These are phyloP conservation scores for Dendrocincla tyrannina DNA, from an alignment of 2,797 vertebrate genomes.

Conservation along the genomic window DNA sequence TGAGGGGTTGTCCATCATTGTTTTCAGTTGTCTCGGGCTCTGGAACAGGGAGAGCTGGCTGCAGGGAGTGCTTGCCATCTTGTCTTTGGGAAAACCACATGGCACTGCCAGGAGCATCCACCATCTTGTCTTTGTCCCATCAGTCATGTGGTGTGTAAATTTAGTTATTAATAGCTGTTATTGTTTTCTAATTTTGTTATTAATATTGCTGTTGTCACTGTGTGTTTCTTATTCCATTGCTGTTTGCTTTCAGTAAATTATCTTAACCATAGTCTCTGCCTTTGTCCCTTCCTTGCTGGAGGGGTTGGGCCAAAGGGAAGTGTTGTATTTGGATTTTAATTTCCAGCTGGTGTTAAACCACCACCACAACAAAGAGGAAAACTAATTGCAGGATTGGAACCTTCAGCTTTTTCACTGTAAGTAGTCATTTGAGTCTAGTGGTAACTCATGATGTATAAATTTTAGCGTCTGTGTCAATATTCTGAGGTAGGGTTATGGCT, in stretches of 20 bases:
- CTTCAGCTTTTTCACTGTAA: background rate
- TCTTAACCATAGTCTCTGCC: background rate
- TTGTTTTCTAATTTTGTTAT: background rate
- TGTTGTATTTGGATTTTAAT: background rate
- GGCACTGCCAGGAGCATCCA: background rate
- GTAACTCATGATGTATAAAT: background rate
- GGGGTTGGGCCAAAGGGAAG: too few species aligned
- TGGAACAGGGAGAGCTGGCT: background rate
- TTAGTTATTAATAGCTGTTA: background rate
- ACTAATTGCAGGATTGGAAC: background rate
- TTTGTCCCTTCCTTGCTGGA: background rate
- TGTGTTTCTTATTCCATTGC: background rate
- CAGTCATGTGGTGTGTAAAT: background rate
- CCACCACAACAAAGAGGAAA: background rate
- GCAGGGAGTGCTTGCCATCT: accelerated
- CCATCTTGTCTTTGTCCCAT: background rate
- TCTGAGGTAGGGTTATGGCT: background rate
- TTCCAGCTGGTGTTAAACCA: background rate
- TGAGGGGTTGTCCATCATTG: accelerated
- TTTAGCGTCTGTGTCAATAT: background rate
- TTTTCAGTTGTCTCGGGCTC: background rate
- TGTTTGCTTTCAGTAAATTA: background rate
- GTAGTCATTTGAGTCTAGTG: background rate
- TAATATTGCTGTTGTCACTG: background rate
- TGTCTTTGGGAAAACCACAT: background rate